These are phyloP conservation scores for Frieseomelitta varia DNA, from an alignment of 1,140 invertebrate species.

Conservation along the genomic window DNA sequence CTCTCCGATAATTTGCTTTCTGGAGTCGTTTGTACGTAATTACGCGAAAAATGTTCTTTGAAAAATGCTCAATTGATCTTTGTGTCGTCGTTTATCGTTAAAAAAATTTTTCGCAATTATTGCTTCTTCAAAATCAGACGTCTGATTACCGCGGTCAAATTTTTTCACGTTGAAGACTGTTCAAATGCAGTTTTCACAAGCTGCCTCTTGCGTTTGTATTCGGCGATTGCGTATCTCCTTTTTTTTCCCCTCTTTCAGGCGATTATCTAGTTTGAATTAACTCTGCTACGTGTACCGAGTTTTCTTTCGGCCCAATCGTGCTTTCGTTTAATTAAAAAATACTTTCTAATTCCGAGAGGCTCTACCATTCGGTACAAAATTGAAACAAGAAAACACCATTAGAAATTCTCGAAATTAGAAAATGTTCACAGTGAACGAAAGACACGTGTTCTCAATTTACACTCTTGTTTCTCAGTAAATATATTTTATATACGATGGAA, in stretches of 20 bases:
- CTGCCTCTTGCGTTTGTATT: not conserved
- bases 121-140: not conserved
- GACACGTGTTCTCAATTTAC: not conserved
- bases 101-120: not conserved
- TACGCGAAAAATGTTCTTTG: too few relatives aligned
- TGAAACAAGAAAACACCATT: not conserved
- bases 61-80: too few relatives aligned
- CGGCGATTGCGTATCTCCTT: not conserved
- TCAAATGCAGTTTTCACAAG: not conserved
- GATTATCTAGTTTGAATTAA: conserved; percentile 4
- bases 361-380: not conserved
- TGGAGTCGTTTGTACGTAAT: too few relatives aligned
- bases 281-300: not conserved
- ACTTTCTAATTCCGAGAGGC: not conserved
- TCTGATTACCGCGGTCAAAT: not conserved
- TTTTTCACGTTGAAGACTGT: not conserved
- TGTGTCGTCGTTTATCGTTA: not conserved
- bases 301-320: not conserved
- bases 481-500: too few relatives aligned
- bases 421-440: not conserved
- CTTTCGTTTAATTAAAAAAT: conserved; percentile 5
- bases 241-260: not conserved
- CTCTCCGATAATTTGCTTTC: too few relatives aligned
- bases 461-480: too few relatives aligned
- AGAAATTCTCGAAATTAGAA: not conserved